phyloP scores from a whole-genome alignment of 2,113 vertebrate genomes.

The Myotis davidii region DNA sequence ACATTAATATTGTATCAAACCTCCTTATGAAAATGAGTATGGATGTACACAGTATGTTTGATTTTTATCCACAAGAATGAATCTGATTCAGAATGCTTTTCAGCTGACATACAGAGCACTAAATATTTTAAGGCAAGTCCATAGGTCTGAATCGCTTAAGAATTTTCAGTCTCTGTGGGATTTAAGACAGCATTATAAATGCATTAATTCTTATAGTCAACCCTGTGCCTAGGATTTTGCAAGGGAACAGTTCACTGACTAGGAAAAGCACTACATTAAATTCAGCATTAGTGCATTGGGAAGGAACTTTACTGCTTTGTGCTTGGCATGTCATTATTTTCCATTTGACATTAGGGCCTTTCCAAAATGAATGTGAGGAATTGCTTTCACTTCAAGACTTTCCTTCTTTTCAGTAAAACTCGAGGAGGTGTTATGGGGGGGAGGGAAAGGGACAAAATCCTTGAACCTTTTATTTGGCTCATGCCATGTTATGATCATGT shows the following conservation, averaged over 20 bases:
- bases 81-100: conserved; percentile 92
- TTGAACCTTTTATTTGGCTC: conserved; percentile 81
- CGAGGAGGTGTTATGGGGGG: conserved; percentile 74
- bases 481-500: conserved; percentile 82
- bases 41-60: conserved; percentile 92
- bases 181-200: conserved; percentile 88
- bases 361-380: conserved; percentile 98
- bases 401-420: conserved; percentile 87
- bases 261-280: conserved; percentile 91
- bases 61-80: conserved; percentile 93
- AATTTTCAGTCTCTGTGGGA: conserved; percentile 87
- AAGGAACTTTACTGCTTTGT: conserved; percentile 92
- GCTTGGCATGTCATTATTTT: conserved; percentile 97
- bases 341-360: conserved; percentile 95
- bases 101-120: conserved; percentile 92
- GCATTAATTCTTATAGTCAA: conserved; percentile 92
- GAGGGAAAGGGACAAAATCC: conserved; percentile 59
- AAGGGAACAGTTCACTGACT: conserved; percentile 90
- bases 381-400: conserved; percentile 96
- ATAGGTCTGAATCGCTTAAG: conserved; percentile 88
- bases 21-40: conserved; percentile 89
- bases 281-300: conserved; percentile 87
- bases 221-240: conserved; percentile 89
- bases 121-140: conserved; percentile 89
- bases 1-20: conserved; percentile 92